Percentiles rank a stretch among this genome's conserved stretches.
Conservation (phyloP, 2,113 vertebrate genomes). For the Brachyhypopomus occidentalis region DNA sequence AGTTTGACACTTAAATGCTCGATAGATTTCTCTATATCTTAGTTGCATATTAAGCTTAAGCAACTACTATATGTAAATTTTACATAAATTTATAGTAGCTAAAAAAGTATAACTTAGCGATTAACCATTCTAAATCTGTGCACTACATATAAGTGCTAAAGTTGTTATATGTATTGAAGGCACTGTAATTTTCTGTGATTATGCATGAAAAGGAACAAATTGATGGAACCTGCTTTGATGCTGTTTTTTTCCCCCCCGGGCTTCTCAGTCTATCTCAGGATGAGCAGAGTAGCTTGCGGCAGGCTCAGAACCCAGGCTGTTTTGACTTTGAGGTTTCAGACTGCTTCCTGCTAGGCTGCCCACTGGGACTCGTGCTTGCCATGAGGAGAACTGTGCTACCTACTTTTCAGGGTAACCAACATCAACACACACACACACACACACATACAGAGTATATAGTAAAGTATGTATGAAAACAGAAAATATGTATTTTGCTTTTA, state of each 20-base stretch:
- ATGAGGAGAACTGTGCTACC: slow-evolving; percentile 95
- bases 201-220: not conserved
- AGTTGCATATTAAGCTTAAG: not conserved
- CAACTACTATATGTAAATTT: not conserved
- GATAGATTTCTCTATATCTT: not conserved
- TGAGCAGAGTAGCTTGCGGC: slow-evolving; percentile 49
- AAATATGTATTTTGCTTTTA: no score
- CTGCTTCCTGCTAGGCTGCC: slow-evolving; percentile 97
- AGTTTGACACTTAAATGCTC: no score
- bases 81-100: not conserved
- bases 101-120: no score
- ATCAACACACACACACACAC: not conserved
- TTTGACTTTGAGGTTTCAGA: slow-evolving; percentile 95
- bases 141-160: no score
- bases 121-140: no score
- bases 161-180: not conserved
- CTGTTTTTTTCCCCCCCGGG: not conserved
- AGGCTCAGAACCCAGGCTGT: slow-evolving; percentile 76
- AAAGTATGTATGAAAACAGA: no score
- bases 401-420: slow-evolving; percentile 84
- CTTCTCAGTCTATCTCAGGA: slow-evolving; percentile 74
- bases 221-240: not conserved
- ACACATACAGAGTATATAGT: not conserved
- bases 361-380: slow-evolving; percentile 92
- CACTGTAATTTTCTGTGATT: not conserved